Evolutionary conservation across 2,888 invertebrate species (phyloP), one percentile per base, ranked within the genome.

Genomic region (Abrostola triplasia): DNA sequence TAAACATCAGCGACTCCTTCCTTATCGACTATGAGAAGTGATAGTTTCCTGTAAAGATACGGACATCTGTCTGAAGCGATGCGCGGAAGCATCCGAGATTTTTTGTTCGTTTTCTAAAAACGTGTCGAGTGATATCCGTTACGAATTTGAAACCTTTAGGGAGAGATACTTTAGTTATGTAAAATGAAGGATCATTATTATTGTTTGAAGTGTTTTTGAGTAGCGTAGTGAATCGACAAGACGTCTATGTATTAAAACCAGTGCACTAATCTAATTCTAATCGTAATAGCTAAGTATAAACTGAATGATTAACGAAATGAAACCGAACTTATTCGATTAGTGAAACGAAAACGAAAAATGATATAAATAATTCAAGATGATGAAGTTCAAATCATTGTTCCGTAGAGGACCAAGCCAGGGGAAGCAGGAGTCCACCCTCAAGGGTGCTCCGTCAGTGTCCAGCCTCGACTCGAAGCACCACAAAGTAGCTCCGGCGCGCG

Each of bases 381-480:
- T 98, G 96, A 98, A 98, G 96, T 96, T 98, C 95, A 98, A 98
- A 96, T 97, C 98, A 88, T 96, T 98, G 92, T 98, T 98, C 95
- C 98, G 98, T 95, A 97, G 98, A 97, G 97, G 97, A 87, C 97
- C 97, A 89, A 95, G 95, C 86, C 95, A 93, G 83, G 93, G 94
- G 81, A 94, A 95, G 84, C 93, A 94, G 89, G 90, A 95, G 88
- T 81, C 90, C 62, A 89, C 95, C 79, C 82, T 96, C 51, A 96
- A 96, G 76, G 95, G 95, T 73, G 96, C 96, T 42, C 96, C 96
- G 7, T 96, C 96, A 4, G 95, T 96, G 41, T 96, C 96, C 59
- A 96, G 96, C 84, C 92, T 96, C 79, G 96, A 96, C 84, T 95
- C 95, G 53, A 96, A 96, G 81, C 95, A 95, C 79, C 95, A 95